A percentile compares a stretch with the other conserved stretches of the same genome.
Conservation (phyloP, 2,797 vertebrate species). For the Hybognathus amarus region DNA sequence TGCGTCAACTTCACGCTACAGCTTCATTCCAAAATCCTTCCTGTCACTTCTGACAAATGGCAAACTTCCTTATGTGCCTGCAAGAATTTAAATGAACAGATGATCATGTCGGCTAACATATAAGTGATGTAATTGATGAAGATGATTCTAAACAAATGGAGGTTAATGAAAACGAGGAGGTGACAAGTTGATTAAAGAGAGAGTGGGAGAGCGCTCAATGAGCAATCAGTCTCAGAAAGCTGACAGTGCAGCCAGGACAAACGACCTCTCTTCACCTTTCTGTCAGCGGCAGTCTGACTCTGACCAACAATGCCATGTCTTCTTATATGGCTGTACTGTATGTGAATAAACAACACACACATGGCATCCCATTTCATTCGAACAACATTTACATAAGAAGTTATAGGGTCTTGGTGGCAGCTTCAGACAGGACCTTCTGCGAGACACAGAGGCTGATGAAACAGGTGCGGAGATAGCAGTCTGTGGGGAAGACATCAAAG, state of each 20-base stretch:
- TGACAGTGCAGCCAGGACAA: constrained; percentile 49
- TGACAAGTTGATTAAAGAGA: constrained; percentile 58
- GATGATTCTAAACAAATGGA: constrained; percentile 55
- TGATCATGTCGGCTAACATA: constrained; percentile 44
- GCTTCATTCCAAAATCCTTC: constrained; percentile 2
- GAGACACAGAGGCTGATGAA: constrained; percentile 43
- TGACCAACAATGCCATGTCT: constrained; percentile 11
- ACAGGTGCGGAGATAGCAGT: not conserved
- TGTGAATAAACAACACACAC: constrained; percentile 12
- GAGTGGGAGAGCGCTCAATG: constrained; percentile 43
- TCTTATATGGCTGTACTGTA: not conserved
- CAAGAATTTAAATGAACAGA: constrained; percentile 51
- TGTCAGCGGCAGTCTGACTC: constrained; percentile 14
- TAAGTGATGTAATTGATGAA: constrained; percentile 56
- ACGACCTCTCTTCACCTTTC: constrained; percentile 46
- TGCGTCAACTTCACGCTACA: not conserved
- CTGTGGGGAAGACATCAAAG: constrained; percentile 50
- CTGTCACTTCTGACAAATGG: constrained; percentile 34
- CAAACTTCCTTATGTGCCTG: constrained; percentile 38
- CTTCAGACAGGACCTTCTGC: constrained; percentile 2
- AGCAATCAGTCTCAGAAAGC: constrained; percentile 47
- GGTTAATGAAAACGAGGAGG: constrained; percentile 55
- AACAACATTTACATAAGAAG: constrained; percentile 9
- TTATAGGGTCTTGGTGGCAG: not conserved
- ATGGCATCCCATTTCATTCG: not conserved